Base-by-base conservation (phyloP, 1,140 invertebrate genomes). In the Halictus rubicundus region DNA sequence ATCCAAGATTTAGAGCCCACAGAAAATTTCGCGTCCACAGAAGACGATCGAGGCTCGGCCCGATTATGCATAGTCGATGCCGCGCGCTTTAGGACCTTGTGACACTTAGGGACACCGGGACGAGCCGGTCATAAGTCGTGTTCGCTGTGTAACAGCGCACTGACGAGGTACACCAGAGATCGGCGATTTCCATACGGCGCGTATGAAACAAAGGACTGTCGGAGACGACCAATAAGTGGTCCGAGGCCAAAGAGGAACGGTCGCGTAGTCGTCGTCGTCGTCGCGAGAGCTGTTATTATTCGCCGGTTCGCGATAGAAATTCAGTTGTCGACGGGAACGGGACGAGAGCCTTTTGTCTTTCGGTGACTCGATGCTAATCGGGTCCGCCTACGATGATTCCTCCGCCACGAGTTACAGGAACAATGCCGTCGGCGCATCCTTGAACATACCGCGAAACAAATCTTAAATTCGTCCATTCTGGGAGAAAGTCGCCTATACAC, bases 191-290 rank as follows among this genome's bases (percentile, higher is more conserved):
- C 81, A 76, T 75, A 69, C 71, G 25, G 52, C 27, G 64, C 69
- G 81, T 69, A 74, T 69, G 78, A 80, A 82, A 66, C 75, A 82
- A 80, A 14, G 65, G 60, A 80, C 25, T 61, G 70, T 8, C 59
- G 61, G 42, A 71, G 73, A 25, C 60, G 46, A 42, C 61, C 75
- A 66, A 81, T 78, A 81, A 81, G 74, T 68, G 61, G 80, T 21
- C 27, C 80, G 80, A 78, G 75, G 75, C 68, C 75, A 42, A 66
- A 25, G 80, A 72, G 54, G 52, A 61, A 70, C 49, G 49, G 49
- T 27, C 39, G 60, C 25, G 27, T 12, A 12, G 10, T 10, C 46
- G 46, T 1, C 49, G 49, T 46, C 42, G 10, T 9, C 42, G 42
- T 46, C 49, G 49, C 16, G 5, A 21, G 49, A 19, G 32, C 64